phyloP scores from a whole-genome alignment of 2,888 invertebrate species.

The Metalampra italica region DNA sequence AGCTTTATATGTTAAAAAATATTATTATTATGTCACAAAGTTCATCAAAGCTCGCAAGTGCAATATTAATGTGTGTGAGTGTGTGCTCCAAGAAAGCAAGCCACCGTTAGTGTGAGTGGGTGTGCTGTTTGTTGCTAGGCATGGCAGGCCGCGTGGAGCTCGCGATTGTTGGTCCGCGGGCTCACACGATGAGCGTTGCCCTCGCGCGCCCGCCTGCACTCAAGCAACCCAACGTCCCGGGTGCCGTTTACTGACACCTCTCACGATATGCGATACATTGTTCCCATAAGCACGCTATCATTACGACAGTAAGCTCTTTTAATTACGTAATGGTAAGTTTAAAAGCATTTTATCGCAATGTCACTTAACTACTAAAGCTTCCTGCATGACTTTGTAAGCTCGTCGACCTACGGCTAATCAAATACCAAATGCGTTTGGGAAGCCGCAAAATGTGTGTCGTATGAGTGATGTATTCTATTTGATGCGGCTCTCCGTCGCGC shows the following conservation, averaged over 20 bases:
- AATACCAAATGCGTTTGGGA: constrained; percentile 12
- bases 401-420: background rate
- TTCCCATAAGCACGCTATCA: constrained; percentile 32
- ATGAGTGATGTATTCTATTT: constrained; percentile 11
- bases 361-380: background rate
- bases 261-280: constrained; percentile 40
- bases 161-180: constrained; percentile 60
- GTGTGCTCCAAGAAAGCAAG: constrained; percentile 50
- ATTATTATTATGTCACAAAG: constrained; percentile 46
- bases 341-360: constrained; percentile 1
- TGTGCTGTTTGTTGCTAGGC: constrained; percentile 71
- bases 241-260: constrained; percentile 44
- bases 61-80: constrained; percentile 34
- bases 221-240: constrained; percentile 23
- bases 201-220: constrained; percentile 33
- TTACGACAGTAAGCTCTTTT: constrained; percentile 13
- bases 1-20: too few relatives aligned
- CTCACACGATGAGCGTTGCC: constrained; percentile 77
- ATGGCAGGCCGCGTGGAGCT: constrained; percentile 58
- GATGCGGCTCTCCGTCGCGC: background rate
- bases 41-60: constrained; percentile 48
- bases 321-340: constrained; percentile 8
- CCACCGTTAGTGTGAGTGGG: constrained; percentile 59
- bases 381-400: background rate
- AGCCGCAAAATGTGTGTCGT: constrained; percentile 4